Conservation (phyloP, 2,797 vertebrate species). For the Bryconaethiops microstoma region DNA sequence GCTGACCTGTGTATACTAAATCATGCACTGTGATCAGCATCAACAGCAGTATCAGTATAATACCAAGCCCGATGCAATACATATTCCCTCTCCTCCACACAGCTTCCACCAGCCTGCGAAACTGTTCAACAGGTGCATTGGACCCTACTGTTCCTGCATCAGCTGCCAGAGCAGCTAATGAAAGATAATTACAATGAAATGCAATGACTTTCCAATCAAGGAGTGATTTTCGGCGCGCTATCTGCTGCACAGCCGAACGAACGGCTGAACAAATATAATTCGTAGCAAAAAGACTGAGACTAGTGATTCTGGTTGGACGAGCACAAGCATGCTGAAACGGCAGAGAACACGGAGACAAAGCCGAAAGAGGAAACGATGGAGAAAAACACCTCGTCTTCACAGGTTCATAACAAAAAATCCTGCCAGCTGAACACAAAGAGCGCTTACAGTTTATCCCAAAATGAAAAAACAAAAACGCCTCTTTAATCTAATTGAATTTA, state of each 20-base stretch:
- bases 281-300: not conserved
- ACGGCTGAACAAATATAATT: conserved; percentile 36
- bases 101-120: not conserved
- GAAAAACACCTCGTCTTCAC: not conserved
- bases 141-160: conserved; percentile 19
- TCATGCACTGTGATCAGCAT: no score
- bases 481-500: not conserved
- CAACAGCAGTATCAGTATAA: no score
- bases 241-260: conserved; percentile 26
- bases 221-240: conserved; percentile 20
- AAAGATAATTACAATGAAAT: conserved; percentile 37
- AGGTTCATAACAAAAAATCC: not conserved
- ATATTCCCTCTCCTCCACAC: not conserved
- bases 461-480: no score
- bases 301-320: conserved; percentile 63
- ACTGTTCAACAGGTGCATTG: conserved; percentile 41
- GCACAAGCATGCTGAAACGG: conserved; percentile 13
- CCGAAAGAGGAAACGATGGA: not conserved
- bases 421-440: not conserved
- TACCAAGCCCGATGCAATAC: no score
- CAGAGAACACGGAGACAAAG: conserved; percentile 11
- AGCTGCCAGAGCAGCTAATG: no score
- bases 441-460: no score
- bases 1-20: no score
- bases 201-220: conserved; percentile 38